phyloP scores from a whole-genome alignment of 1,140 invertebrate species.

The Drosophila albomicans region DNA sequence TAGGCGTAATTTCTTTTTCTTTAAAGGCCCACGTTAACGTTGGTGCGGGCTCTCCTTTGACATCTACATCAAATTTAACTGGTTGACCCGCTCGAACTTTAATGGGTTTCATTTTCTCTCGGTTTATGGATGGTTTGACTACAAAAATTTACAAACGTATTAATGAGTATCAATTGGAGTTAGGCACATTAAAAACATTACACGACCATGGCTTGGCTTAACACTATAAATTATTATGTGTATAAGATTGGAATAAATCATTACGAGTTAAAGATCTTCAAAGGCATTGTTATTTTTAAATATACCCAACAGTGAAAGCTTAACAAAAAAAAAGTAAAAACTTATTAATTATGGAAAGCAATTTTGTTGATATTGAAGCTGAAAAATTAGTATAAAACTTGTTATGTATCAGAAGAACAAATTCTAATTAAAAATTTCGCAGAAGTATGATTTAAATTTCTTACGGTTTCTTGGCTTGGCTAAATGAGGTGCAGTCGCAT shows the following conservation, averaged over 20 bases:
- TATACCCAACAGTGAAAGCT: no score
- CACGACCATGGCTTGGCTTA: conserved; percentile 56
- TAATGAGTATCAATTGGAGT: conserved; percentile 7
- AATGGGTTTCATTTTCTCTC: conserved; percentile 95
- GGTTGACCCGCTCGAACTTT: conserved; percentile 95
- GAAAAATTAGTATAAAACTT: no score
- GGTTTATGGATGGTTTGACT: conserved; percentile 96
- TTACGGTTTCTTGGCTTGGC: conserved; percentile 96
- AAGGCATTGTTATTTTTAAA: no score
- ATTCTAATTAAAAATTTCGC: background rate
- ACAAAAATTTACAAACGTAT: conserved; percentile 37
- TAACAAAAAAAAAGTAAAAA: no score
- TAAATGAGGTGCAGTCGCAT: conserved; percentile 93
- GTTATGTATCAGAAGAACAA: no score
- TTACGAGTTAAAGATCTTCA: no score
- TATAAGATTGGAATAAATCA: no score
- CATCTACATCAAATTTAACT: conserved; percentile 96
- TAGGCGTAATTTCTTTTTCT: conserved; percentile 62
- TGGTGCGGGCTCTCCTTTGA: conserved; percentile 98
- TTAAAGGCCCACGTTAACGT: conserved; percentile 95
- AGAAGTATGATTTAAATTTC: conserved; percentile 62
- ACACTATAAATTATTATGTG: conserved; percentile 36
- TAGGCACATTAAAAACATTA: no score
- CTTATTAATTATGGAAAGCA: no score
- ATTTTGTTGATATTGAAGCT: no score